Evolutionary conservation across 2,797 vertebrate species (phyloP).

Genomic region (Pyrocephalus nanus): DNA sequence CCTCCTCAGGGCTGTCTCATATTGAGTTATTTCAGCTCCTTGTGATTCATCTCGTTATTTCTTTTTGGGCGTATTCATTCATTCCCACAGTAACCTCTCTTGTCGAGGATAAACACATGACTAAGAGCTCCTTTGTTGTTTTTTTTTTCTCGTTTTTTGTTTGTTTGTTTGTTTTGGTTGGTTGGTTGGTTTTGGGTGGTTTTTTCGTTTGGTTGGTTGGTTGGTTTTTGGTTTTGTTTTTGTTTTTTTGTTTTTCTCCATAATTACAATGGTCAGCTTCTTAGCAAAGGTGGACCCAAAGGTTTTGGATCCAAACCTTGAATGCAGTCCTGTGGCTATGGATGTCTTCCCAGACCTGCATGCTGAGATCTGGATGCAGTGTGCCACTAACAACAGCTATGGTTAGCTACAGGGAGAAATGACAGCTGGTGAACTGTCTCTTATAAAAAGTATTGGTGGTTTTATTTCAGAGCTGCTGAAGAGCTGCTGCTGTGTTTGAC

Average conservation of each 20-base stretch:
- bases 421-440: neutral
- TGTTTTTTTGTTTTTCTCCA: neutral
- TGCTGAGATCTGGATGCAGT: neutral
- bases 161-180: too few relatives aligned
- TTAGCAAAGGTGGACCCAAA: neutral
- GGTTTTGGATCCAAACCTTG: neutral
- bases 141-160: too few relatives aligned
- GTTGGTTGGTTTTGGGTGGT: too few relatives aligned
- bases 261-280: neutral
- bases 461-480: neutral
- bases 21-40: neutral
- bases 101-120: neutral
- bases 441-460: neutral
- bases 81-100: neutral
- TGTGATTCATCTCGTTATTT: neutral
- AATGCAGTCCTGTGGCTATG: neutral
- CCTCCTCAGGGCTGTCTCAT: neutral
- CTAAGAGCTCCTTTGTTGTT: neutral
- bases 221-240: too few relatives aligned
- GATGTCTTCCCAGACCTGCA: neutral
- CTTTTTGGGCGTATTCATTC: neutral
- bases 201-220: too few relatives aligned
- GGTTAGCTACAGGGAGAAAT: neutral
- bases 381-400: neutral
- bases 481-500: neutral